Percentiles rank a stretch among this genome's conserved stretches.
These are phyloP conservation scores for Microdon myrmicae DNA, from an alignment of 2,888 invertebrate genomes.

Conservation along the genomic window DNA sequence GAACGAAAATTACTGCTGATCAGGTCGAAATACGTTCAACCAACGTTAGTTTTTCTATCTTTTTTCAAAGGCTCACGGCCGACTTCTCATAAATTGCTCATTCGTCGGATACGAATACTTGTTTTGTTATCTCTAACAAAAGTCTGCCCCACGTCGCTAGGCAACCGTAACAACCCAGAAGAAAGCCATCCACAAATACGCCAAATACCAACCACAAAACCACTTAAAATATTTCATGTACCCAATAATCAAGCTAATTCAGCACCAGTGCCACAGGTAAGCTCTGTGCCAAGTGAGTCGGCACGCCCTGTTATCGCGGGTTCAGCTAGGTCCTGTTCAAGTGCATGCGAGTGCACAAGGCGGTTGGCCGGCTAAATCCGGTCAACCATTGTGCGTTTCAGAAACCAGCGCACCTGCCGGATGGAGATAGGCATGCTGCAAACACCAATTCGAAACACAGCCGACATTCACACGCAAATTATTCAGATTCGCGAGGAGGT, in stretches of 20 bases:
- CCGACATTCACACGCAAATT: background rate
- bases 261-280: conserved; percentile 19
- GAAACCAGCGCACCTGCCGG: conserved; percentile 40
- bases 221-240: conserved; percentile 44
- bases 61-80: no score
- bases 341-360: conserved; percentile 34
- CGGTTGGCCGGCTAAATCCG: conserved; percentile 18
- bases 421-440: conserved; percentile 46
- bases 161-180: conserved; percentile 4
- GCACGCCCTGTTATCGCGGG: no score
- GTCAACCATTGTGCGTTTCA: conserved; percentile 17
- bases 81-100: no score
- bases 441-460: conserved; percentile 5
- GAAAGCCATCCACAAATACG: conserved; percentile 8
- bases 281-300: background rate
- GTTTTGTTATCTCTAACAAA: conserved; percentile 6
- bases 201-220: conserved; percentile 35
- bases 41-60: no score
- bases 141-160: conserved; percentile 18
- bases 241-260: conserved; percentile 52
- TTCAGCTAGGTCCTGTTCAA: conserved; percentile 23
- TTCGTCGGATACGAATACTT: no score
- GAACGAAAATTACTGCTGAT: no score
- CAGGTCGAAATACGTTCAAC: no score
- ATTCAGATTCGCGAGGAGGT: background rate